Conservation (phyloP, 2,113 vertebrate genomes). For the Oncorhynchus gorbuscha region DNA sequence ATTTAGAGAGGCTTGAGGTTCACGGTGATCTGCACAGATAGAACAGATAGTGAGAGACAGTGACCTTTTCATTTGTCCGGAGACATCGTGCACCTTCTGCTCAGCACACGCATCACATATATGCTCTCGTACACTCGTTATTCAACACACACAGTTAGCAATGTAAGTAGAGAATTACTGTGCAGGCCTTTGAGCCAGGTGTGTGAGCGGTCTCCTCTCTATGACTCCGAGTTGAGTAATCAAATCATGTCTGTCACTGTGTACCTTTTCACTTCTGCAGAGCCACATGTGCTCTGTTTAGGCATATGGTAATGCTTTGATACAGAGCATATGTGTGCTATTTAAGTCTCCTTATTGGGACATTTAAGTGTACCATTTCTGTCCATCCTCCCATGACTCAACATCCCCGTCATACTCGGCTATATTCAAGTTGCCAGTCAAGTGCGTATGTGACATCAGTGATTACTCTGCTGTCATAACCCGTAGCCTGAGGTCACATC, state of each 20-base stretch:
- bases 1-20: not conserved
- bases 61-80: not conserved
- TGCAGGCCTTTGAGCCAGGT: too few relatives aligned
- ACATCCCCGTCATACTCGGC: not conserved
- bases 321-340: not conserved
- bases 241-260: not conserved
- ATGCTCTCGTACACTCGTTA: not conserved
- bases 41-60: not conserved
- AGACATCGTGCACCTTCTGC: not conserved
- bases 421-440: not conserved
- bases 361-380: not conserved
- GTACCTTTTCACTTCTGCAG: not conserved
- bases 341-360: not conserved
- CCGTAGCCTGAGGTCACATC: not conserved
- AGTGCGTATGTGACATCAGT: conserved; percentile 4
- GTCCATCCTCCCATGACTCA: not conserved
- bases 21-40: not conserved
- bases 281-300: not conserved
- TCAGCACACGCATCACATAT: not conserved
- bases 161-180: too few relatives aligned
- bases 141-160: not conserved
- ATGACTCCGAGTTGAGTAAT: not conserved
- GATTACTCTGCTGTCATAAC: not conserved
- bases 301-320: not conserved
- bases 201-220: too few relatives aligned